These are phyloP conservation scores for Sarcophaga bullata DNA, from an alignment of 1,140 invertebrate genomes.

Conservation along the genomic window DNA sequence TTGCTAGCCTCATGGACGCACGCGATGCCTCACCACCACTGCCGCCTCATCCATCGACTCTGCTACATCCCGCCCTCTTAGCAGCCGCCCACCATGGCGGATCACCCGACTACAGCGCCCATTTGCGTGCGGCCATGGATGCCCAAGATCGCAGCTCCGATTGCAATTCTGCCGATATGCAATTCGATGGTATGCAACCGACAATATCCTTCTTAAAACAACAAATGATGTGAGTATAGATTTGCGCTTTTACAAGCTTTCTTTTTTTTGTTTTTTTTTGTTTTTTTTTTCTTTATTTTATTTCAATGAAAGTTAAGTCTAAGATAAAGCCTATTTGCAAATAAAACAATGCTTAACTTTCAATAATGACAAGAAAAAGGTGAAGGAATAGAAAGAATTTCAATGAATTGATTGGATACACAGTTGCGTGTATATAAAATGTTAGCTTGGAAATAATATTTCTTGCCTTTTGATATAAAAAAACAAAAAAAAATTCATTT, in stretches of 20 bases:
- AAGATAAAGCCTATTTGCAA: too few relatives aligned
- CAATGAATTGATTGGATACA: too few relatives aligned
- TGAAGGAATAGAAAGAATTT: too few relatives aligned
- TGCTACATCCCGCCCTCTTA: constrained; percentile 80
- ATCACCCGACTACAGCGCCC: constrained; percentile 80
- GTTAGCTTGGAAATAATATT: too few relatives aligned
- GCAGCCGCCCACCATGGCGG: constrained; percentile 81
- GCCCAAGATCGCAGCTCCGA: constrained; percentile 84
- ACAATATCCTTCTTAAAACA: constrained; percentile 91
- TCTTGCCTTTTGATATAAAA: too few relatives aligned
- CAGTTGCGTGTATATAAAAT: too few relatives aligned
- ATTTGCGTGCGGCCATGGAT: constrained; percentile 75
- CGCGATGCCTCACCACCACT: constrained; percentile 79
- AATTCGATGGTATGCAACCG: constrained; percentile 90
- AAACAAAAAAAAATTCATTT: too few relatives aligned
- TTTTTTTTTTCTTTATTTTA: background rate
- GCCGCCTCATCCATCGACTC: constrained; percentile 81
- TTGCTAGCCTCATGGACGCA: constrained; percentile 74
- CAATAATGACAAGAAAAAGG: too few relatives aligned
- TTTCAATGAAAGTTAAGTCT: too few relatives aligned
- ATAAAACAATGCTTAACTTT: too few relatives aligned
- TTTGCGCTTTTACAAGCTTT: background rate
- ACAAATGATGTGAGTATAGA: constrained; percentile 62
- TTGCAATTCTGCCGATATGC: constrained; percentile 87
- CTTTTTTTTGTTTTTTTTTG: background rate